phyloP scores from a whole-genome alignment of 2,888 invertebrate species.

The Eudemis profundana region DNA sequence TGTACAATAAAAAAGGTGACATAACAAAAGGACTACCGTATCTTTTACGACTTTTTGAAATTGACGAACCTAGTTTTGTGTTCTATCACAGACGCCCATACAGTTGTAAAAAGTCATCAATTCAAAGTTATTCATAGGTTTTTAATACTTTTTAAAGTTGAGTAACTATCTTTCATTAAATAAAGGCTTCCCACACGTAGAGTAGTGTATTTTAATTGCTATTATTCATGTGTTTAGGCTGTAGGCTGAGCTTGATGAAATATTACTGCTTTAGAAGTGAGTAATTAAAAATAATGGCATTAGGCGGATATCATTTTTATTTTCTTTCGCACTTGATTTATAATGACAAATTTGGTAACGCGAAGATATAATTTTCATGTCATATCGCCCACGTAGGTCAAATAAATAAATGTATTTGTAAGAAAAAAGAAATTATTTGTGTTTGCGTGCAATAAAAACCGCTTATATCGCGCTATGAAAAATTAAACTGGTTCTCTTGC shows the following conservation, averaged over 20 bases:
- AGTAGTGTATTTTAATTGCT: constrained; percentile 14
- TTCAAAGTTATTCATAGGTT: background rate
- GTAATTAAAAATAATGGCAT: constrained; percentile 20
- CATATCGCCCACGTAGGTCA: background rate
- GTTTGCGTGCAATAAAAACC: too few species aligned
- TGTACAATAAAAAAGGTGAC: background rate
- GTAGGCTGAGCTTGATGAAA: constrained; percentile 7
- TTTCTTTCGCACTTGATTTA: constrained; percentile 14
- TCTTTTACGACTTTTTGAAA: background rate
- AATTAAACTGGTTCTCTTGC: too few species aligned
- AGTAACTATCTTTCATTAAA: constrained; percentile 5
- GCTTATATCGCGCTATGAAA: too few species aligned
- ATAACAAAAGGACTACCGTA: background rate
- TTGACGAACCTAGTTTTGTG: background rate
- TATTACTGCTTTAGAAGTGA: background rate
- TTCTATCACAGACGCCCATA: background rate
- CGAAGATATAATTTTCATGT: background rate
- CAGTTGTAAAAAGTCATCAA: background rate
- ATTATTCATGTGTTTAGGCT: constrained; percentile 26
- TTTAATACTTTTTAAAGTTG: background rate
- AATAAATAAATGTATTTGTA: too few species aligned
- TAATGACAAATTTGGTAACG: background rate
- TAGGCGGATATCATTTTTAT: background rate
- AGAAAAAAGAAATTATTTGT: too few species aligned
- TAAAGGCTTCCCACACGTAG: constrained; percentile 21